These are phyloP conservation scores for Aurelia aurita complex sp. Pacific DNA, from an alignment of 30 jellyfish, hydroid and myxozoan genomes.

Conservation along the genomic window DNA sequence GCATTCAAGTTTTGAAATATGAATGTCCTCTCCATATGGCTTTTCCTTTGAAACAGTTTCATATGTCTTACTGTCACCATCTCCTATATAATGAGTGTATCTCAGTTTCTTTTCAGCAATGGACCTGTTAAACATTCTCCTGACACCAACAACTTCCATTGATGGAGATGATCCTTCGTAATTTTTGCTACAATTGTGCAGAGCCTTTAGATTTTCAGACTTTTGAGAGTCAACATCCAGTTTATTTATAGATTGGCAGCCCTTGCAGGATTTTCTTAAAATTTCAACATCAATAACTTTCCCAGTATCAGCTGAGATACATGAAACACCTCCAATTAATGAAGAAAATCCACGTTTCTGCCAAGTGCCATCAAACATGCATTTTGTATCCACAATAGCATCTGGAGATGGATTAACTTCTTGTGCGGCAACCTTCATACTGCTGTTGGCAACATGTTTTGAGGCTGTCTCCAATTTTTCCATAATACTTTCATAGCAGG, in stretches of 20 bases:
- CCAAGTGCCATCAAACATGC: constrained; percentile 48
- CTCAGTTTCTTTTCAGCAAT: constrained; percentile 13
- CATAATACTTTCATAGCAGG: neutral
- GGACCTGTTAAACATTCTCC: constrained; percentile 33
- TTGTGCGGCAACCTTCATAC: constrained; percentile 14
- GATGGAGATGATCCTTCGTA: constrained; percentile 36
- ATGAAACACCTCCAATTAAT: neutral
- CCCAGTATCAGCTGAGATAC: constrained; percentile 1
- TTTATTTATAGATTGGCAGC: neutral
- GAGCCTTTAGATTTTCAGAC: neutral
- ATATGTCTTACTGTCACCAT: constrained; percentile 48
- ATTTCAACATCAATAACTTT: neutral
- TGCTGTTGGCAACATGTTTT: neutral
- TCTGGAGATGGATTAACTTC: neutral
- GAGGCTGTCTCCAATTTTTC: constrained; percentile 7
- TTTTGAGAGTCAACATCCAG: neutral
- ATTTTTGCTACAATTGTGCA: constrained; percentile 5
- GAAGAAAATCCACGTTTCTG: constrained; percentile 31
- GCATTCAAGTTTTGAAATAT: constrained; percentile 4
- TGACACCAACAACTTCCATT: constrained; percentile 62
- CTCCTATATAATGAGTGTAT: constrained; percentile 34
- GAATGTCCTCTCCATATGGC: constrained; percentile 52
- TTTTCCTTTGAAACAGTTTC: constrained; percentile 7
- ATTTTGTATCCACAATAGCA: constrained; percentile 8
- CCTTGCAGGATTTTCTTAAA: constrained; percentile 1